phyloP scores from a whole-genome alignment of 2,888 invertebrate genomes.

The Glomeris marginata region DNA sequence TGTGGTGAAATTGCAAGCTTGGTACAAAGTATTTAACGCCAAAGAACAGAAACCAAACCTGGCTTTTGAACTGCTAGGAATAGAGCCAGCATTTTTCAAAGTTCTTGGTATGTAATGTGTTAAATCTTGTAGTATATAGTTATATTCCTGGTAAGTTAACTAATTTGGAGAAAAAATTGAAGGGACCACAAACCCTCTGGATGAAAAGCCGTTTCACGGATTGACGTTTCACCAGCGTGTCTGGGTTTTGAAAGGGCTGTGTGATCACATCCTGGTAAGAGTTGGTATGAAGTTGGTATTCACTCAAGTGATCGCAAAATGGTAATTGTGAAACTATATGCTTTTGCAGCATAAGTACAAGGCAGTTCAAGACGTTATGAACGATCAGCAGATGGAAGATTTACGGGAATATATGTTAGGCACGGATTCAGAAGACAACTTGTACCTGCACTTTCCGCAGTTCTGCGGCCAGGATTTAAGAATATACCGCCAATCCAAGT shows the following conservation, averaged over 20 bases:
- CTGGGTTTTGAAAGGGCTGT: constrained; percentile 41
- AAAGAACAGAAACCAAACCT: constrained; percentile 27
- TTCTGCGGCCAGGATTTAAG: constrained; percentile 38
- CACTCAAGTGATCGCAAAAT: background rate
- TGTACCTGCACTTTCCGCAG: constrained; percentile 40
- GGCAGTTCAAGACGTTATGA: constrained; percentile 36
- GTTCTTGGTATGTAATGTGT: constrained; percentile 31
- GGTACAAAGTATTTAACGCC: constrained; percentile 37
- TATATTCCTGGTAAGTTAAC: constrained; percentile 8
- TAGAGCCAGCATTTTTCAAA: constrained; percentile 41
- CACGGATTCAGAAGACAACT: constrained; percentile 35
- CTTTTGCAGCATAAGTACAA: constrained; percentile 37
- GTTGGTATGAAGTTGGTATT: background rate
- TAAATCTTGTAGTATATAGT: background rate
- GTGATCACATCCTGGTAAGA: constrained; percentile 35
- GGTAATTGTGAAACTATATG: no score
- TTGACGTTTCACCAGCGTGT: constrained; percentile 37
- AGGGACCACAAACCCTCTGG: constrained; percentile 32
- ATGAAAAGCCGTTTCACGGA: constrained; percentile 36
- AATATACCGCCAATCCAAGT: constrained; percentile 32
- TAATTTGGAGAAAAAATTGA: constrained; percentile 13
- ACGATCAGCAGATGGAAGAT: constrained; percentile 33
- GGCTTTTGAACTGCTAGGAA: constrained; percentile 30
- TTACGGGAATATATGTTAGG: constrained; percentile 36
- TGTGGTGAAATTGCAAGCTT: constrained; percentile 32